Evolutionary conservation across 2,113 vertebrate species (phyloP).

Genomic region (Macheiramphus alcinus): DNA sequence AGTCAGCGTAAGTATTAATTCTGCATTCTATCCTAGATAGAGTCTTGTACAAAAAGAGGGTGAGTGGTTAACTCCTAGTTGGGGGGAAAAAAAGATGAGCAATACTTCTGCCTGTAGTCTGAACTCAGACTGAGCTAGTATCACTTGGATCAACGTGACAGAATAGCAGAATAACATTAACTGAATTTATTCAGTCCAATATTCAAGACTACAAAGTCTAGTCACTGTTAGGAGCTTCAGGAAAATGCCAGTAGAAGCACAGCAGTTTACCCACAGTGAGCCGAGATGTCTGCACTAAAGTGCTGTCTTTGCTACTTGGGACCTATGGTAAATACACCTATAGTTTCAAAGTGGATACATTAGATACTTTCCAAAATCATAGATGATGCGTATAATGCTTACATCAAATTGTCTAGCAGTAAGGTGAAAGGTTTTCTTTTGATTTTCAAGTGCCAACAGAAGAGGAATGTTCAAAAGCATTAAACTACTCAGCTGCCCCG

Average conservation of each 20-base stretch:
- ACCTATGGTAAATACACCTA: background rate
- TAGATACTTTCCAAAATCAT: background rate
- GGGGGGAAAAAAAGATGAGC: background rate
- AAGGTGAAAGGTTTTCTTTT: background rate
- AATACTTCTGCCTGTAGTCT: background rate
- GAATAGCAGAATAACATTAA: background rate
- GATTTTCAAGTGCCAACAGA: background rate
- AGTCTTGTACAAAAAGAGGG: background rate
- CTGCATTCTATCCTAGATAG: background rate
- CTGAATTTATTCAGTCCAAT: background rate
- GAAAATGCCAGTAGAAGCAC: background rate
- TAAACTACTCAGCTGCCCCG: background rate
- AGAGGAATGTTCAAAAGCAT: background rate
- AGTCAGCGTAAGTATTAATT: constrained; percentile 86
- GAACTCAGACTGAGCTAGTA: background rate
- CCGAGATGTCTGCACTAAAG: background rate
- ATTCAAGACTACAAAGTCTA: background rate
- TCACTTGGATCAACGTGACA: background rate
- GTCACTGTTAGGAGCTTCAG: background rate
- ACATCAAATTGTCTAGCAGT: background rate
- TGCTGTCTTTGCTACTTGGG: background rate
- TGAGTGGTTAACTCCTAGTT: background rate
- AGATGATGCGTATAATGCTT: background rate
- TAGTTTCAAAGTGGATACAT: background rate
- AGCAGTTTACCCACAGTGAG: background rate